phyloP scores from a whole-genome alignment of 2,797 vertebrate genomes.

The Semaprochilodus insignis region DNA sequence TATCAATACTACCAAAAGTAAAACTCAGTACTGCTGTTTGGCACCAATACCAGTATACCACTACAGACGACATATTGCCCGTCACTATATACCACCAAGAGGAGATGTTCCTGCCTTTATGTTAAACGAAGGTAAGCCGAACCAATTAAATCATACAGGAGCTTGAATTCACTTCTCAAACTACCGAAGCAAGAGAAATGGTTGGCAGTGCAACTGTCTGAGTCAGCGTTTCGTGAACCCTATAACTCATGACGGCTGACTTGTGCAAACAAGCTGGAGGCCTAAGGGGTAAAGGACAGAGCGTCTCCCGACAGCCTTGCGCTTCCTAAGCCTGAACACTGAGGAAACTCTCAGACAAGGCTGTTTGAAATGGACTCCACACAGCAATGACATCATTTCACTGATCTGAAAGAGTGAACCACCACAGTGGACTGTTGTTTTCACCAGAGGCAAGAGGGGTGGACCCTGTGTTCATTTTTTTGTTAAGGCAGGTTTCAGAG shows the following conservation, averaged over 20 bases:
- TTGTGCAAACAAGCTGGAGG: constrained; percentile 55
- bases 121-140: constrained; percentile 10
- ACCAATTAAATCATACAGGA: neutral
- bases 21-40: neutral
- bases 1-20: neutral
- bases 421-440: neutral
- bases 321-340: neutral
- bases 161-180: constrained; percentile 13
- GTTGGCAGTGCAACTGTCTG: constrained; percentile 11
- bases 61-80: neutral
- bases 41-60: neutral
- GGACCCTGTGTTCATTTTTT: neutral
- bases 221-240: constrained; percentile 40
- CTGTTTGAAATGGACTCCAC: constrained; percentile 22
- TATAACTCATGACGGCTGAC: constrained; percentile 48
- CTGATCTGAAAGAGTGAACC: neutral
- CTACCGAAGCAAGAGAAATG: constrained; percentile 32
- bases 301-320: constrained; percentile 20
- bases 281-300: constrained; percentile 50
- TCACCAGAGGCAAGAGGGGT: neutral
- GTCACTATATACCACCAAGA: neutral
- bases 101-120: neutral
- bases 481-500: constrained; percentile 34
- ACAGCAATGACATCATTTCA: constrained; percentile 18
- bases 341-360: constrained; percentile 14